A percentile compares a stretch with the other conserved stretches of the same genome.
phyloP scores from a whole-genome alignment of 2,888 invertebrate genomes.

The Eupeodes luniger region DNA sequence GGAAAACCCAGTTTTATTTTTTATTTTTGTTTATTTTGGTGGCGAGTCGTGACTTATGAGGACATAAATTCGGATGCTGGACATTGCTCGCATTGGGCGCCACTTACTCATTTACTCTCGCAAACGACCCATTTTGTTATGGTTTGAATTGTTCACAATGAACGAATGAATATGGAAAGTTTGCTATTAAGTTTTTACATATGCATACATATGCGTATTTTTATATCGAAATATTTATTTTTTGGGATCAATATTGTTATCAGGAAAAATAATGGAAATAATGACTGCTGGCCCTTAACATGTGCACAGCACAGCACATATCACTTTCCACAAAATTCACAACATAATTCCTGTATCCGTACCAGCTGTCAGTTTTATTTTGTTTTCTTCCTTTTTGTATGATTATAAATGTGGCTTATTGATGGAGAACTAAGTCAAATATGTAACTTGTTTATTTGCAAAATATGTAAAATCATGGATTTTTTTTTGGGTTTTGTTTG shows the following conservation, averaged over 20 bases:
- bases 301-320: conserved; percentile 39
- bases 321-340: conserved; percentile 58
- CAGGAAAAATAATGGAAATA: conserved; percentile 43
- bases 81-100: conserved; percentile 28
- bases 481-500: not conserved
- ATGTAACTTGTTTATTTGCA: conserved; percentile 10
- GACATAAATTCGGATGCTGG: conserved; percentile 31
- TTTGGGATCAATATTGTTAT: conserved; percentile 20
- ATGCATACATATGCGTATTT: conserved; percentile 1
- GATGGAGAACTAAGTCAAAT: not conserved
- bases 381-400: not conserved
- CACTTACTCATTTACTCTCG: conserved; percentile 30
- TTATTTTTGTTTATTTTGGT: not conserved
- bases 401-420: conserved; percentile 25
- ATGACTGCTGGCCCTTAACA: conserved; percentile 50
- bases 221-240: not conserved
- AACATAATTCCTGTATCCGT: conserved; percentile 43
- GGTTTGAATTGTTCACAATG: conserved; percentile 9
- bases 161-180: conserved; percentile 40
- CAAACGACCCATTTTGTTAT: conserved; percentile 15
- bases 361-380: conserved; percentile 36
- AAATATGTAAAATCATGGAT: conserved; percentile 10
- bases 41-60: conserved; percentile 41
- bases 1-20: not conserved
- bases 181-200: conserved; percentile 44